These are phyloP conservation scores for Saturnia japonica DNA, from an alignment of 2,888 invertebrate species.

Conservation along the genomic window DNA sequence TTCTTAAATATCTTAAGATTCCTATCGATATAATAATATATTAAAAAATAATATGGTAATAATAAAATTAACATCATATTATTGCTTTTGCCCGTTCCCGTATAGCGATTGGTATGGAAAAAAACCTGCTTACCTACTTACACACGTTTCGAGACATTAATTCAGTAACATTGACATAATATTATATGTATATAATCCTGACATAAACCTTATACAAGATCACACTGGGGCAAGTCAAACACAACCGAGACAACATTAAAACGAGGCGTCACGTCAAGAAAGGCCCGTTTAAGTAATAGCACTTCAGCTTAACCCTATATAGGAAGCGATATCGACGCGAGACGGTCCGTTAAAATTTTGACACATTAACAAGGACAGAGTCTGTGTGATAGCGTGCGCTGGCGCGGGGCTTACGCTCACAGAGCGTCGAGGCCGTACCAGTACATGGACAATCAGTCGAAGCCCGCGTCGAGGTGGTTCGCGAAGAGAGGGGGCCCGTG, in stretches of 20 bases:
- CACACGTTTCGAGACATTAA: conserved; percentile 70
- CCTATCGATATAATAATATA: conserved; percentile 72
- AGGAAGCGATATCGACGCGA: conserved; percentile 68
- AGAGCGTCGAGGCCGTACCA: conserved; percentile 73
- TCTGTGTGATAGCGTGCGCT: conserved; percentile 34
- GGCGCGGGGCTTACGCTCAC: conserved; percentile 55
- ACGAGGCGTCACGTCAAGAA: conserved; percentile 63
- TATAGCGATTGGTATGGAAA: conserved; percentile 82
- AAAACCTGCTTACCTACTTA: conserved; percentile 78
- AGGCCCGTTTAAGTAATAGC: conserved; percentile 80
- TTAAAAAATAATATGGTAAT: conserved; percentile 82
- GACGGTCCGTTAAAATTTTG: conserved; percentile 59
- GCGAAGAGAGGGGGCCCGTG: conserved; percentile 81
- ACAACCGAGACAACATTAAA: conserved; percentile 80
- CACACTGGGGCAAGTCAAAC: conserved; percentile 79
- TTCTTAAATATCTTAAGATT: conserved; percentile 74
- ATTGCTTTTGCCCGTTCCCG: conserved; percentile 83
- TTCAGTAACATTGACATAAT: conserved; percentile 63
- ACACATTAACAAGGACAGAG: conserved; percentile 52
- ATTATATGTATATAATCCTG: conserved; percentile 54
- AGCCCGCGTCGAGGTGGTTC: conserved; percentile 82
- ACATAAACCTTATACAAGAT: conserved; percentile 65
- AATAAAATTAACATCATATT: conserved; percentile 82
- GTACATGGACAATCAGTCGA: conserved; percentile 77
- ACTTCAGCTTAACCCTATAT: conserved; percentile 78